Evolutionary conservation across 2,113 vertebrate species (phyloP).

Genomic region (Perognathus longimembris): DNA sequence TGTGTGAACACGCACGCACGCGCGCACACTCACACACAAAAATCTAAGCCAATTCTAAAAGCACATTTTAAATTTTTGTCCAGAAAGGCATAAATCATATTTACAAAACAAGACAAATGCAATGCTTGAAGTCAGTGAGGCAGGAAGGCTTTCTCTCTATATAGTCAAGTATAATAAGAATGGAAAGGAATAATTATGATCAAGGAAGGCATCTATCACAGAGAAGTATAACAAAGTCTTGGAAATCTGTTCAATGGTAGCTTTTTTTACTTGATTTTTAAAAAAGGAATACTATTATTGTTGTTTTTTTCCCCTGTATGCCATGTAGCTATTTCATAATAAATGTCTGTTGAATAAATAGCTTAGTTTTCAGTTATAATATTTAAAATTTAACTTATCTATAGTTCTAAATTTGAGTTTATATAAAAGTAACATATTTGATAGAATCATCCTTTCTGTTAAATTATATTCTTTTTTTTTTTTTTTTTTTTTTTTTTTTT

Average conservation of each 20-base stretch:
- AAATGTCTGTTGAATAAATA: constrained; percentile 9
- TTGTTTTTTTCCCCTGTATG: background rate
- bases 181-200: background rate
- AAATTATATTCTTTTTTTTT: no score
- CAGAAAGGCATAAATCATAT: background rate
- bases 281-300: background rate
- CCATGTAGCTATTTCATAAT: background rate
- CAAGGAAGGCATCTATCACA: background rate
- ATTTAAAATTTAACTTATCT: background rate
- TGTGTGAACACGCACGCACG: background rate
- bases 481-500: no score
- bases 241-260: background rate
- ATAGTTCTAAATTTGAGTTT: background rate
- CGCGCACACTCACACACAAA: background rate
- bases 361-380: background rate
- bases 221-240: background rate
- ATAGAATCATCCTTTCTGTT: background rate
- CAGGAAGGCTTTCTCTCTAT: background rate
- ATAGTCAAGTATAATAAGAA: background rate
- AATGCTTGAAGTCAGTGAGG: background rate
- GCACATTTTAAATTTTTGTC: constrained; percentile 20
- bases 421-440: background rate
- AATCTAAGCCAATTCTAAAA: background rate
- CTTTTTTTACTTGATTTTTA: background rate
- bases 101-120: background rate